Conservation (phyloP, 2,888 invertebrate species). For the Lapara coniferarum region DNA sequence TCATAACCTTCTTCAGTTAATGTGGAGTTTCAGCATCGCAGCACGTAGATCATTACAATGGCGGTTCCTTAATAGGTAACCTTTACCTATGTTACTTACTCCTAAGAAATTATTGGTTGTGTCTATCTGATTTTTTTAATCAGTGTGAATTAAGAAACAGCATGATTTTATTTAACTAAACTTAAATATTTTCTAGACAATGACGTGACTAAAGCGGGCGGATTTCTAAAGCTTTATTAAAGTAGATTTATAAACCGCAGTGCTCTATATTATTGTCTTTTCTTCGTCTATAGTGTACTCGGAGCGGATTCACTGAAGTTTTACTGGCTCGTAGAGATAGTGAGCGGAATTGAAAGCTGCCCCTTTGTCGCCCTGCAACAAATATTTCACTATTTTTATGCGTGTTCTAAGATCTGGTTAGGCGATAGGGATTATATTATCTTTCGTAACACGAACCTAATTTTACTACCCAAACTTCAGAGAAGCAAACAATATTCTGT, state of each 20-base stretch:
- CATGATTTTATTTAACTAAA: neutral
- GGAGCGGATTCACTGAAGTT: conserved; percentile 41
- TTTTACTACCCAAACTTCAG: neutral
- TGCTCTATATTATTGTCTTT: conserved; percentile 20
- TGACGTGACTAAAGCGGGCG: neutral
- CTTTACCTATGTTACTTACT: no score
- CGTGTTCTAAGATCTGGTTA: conserved; percentile 47
- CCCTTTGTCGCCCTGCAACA: conserved; percentile 69
- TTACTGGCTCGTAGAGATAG: conserved; percentile 66
- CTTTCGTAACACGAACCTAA: conserved; percentile 40
- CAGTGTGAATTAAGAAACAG: no score
- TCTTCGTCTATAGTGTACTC: conserved; percentile 18
- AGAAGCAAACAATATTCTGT: neutral
- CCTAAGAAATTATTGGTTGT: no score
- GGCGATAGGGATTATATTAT: conserved; percentile 52
- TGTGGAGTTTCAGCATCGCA: no score
- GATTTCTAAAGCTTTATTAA: neutral
- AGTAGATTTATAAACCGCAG: conserved; percentile 19
- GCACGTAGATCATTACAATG: no score
- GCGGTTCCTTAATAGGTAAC: no score
- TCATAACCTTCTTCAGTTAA: no score
- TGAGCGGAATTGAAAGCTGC: conserved; percentile 70
- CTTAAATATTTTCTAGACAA: neutral
- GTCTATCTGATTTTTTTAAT: no score
- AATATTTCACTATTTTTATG: conserved; percentile 65